Evolutionary conservation across 2,888 invertebrate species (phyloP), one percentile per base, ranked within the genome.

Genomic region (Parnassius mnemosyne): DNA sequence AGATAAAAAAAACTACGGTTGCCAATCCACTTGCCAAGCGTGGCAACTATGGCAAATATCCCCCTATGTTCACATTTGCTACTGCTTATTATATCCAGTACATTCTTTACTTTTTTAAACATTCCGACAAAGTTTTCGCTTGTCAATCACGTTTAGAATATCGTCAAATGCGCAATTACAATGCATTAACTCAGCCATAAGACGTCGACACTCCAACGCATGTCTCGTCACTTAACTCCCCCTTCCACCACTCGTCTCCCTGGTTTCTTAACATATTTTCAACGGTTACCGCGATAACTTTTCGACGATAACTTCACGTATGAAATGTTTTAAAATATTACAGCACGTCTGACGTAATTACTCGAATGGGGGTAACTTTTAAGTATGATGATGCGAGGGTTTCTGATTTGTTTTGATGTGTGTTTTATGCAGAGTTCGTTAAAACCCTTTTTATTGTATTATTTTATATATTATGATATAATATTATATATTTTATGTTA

Each of bases 271-370:
- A 75, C 70, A 76, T 76, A 75, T 78, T 80, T 80, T 77, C 79
- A 76, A 66, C 71, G 70, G 72, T 74, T 70, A 76, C 77, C 71
- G 49, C 71, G 49, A 49, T 79, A 84, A 80, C 78, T 80, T 79
- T 60, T 34, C 34, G 34, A 34, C 73, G 71, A 71, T 77, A 83
- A 80, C 80, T 79, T 77, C 71, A 63, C 81, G 75, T 81, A 84
- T 82, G 85, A 80, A 82, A 79, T 83, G 84, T 85, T 85, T 85
- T 84, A 82, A 84, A 84, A 85, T 77, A 83, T 85, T 84, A 83
- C 76, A 69, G 70, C 65, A 59, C 65, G 74, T 71, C 56, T 86
- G 84, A 85, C 83, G 76, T 76, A 85, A 86, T 86, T 86, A 85
- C 68, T 53, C 60, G 57, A 66, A 69, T 66, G 67, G 66, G 66